Conservation (phyloP, 2,888 invertebrate species). For the Cacoxenus indagator region DNA sequence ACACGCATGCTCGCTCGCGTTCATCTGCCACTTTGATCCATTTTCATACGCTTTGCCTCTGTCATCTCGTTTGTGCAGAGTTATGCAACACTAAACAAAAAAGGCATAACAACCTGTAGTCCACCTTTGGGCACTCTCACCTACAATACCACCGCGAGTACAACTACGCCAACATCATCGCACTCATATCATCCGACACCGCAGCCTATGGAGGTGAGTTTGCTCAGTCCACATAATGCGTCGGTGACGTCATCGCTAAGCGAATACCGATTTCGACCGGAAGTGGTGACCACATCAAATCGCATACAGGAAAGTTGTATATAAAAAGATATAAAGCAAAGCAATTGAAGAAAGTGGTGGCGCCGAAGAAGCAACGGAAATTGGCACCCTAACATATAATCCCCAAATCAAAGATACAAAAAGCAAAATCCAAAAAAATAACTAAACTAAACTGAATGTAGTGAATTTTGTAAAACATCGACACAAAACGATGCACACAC, state of each 20-base stretch:
- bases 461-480: constrained; percentile 37
- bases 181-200: constrained; percentile 67
- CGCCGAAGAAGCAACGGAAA: neutral
- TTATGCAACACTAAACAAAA: constrained; percentile 83
- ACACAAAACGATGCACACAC: constrained; percentile 27
- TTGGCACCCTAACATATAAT: too few relatives aligned
- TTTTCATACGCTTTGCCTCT: neutral
- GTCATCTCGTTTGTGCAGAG: constrained; percentile 74
- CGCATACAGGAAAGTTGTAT: constrained; percentile 93
- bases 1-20: neutral
- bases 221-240: constrained; percentile 71
- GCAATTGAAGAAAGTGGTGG: neutral
- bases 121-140: constrained; percentile 64
- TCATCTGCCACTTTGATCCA: constrained; percentile 9
- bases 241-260: constrained; percentile 82
- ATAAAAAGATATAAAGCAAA: constrained; percentile 72
- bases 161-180: constrained; percentile 60
- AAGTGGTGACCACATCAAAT: constrained; percentile 89
- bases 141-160: constrained; percentile 53
- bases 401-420: constrained; percentile 32
- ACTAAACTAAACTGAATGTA: constrained; percentile 36
- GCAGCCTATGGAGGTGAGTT: constrained; percentile 71
- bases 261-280: constrained; percentile 85
- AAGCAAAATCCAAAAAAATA: constrained; percentile 13
- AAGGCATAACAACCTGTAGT: constrained; percentile 74